Conservation (phyloP, 2,113 vertebrate species). For the Microtus montanus region DNA sequence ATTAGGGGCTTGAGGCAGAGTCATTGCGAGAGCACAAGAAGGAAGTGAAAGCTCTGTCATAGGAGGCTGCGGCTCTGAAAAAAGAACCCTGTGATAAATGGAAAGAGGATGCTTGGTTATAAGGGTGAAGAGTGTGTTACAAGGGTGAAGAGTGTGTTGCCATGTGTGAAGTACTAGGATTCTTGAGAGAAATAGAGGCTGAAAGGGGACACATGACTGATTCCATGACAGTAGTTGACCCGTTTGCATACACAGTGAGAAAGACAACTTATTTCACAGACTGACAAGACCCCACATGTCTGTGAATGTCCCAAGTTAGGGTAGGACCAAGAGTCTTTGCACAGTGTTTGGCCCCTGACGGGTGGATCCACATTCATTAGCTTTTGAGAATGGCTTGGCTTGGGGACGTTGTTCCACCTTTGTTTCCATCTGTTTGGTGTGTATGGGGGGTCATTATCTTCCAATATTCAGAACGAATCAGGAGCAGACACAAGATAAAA, state of each 20-base stretch:
- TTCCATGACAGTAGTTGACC: background rate
- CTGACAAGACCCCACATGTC: background rate
- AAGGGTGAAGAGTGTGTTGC: background rate
- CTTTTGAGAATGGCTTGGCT: background rate
- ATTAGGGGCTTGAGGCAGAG: background rate
- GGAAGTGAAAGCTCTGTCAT: background rate
- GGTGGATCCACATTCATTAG: background rate
- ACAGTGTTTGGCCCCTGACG: background rate
- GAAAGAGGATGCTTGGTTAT: background rate
- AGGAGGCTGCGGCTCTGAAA: background rate
- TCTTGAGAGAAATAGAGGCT: background rate
- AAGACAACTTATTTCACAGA: background rate
- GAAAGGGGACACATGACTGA: background rate
- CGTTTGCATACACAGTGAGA: background rate
- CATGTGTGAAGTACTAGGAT: background rate
- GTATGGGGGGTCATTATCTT: background rate
- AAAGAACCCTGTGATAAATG: background rate
- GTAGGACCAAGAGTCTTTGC: background rate
- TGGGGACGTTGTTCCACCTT: background rate
- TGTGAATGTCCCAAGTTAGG: background rate
- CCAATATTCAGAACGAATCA: conserved; percentile 15
- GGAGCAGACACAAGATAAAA: background rate
- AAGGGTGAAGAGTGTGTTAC: background rate
- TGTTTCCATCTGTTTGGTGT: background rate
- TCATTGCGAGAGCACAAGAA: background rate